phyloP scores from a whole-genome alignment of 2,113 vertebrate genomes.

The Gnathonemus longibarbis region DNA sequence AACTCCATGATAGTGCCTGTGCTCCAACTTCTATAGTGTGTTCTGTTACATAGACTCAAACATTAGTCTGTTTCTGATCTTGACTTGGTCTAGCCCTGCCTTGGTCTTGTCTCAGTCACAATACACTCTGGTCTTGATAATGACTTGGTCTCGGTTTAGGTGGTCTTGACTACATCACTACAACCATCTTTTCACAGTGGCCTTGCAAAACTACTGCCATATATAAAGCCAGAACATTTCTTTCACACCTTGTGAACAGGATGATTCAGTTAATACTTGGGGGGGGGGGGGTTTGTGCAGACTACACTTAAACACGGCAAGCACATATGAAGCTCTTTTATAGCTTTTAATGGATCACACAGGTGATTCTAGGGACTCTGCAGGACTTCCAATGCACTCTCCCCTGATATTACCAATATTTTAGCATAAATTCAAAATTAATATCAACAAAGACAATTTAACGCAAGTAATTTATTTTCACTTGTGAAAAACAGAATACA shows the following conservation, averaged over 20 bases:
- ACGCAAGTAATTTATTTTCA: neutral
- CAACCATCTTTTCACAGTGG: neutral
- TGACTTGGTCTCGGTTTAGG: too few relatives aligned
- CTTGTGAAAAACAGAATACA: neutral
- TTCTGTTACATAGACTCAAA: too few relatives aligned
- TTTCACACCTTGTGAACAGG: neutral
- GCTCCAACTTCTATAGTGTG: too few relatives aligned
- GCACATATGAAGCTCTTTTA: neutral
- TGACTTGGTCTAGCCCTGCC: too few relatives aligned
- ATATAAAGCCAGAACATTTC: neutral
- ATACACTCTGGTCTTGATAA: too few relatives aligned
- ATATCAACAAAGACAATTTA: neutral
- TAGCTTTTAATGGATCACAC: neutral
- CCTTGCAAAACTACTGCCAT: neutral
- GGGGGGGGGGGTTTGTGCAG: neutral
- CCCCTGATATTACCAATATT: neutral
- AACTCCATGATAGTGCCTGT: too few relatives aligned
- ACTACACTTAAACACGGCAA: neutral
- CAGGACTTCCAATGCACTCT: too few relatives aligned
- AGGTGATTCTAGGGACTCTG: neutral
- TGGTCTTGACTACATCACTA: too few relatives aligned
- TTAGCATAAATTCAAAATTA: neutral
- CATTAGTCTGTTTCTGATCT: too few relatives aligned
- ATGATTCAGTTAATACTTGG: neutral
- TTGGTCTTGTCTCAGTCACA: too few relatives aligned